Evolutionary conservation across 2,888 invertebrate genomes (phyloP), one percentile per base, ranked within the genome.

Genomic region (Chymomyza caudatula): DNA sequence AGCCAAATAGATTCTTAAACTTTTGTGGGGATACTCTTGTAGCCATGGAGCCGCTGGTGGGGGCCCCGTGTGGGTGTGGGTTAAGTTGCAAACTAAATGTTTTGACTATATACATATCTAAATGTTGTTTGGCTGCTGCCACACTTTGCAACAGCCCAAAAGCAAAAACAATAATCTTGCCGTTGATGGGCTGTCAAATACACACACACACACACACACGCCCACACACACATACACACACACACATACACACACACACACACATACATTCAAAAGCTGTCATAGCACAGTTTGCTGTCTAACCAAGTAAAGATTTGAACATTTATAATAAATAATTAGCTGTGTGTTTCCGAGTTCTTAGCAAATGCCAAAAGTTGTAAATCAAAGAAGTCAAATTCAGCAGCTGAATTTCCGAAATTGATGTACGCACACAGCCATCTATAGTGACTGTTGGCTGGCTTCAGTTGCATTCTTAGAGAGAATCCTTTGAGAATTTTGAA

Each of bases 301-400:
- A 29, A 29, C 29, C 11, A 29, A 29, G 29, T 29, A 29, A 79
- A 79, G 83, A 82, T 79, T 77, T 82, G 80, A 82, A 71, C 79
- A 82, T 77, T 74, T 77, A 80, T 80, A 82, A 77, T 83, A 79
- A 80, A 82, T 80, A 80, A 82, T 80, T 80, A 82, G 83, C 79
- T 69, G 53, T 72, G 73, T 75, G 77, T 71, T 71, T 77, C 73
- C 62, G 11, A 37, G 29, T 37, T 37, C 29, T 11, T 11, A 11
- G 29, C 11, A 11, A 37, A 73, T 74, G 71, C 57, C 71, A 74
- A 74, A 74, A 71, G 74, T 71, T 74, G 74, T 65, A 65, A 74
- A 51, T 37, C n/a, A 51, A 60, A 60, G 17, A 54, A 54, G 52
- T 52, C 20, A 20, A 23, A 52, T 52, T 52, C 20, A 52, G 52